Evolutionary conservation across 2,113 vertebrate species (phyloP), one percentile per base, ranked within the genome.

Genomic region (Atractosteus spatula): DNA sequence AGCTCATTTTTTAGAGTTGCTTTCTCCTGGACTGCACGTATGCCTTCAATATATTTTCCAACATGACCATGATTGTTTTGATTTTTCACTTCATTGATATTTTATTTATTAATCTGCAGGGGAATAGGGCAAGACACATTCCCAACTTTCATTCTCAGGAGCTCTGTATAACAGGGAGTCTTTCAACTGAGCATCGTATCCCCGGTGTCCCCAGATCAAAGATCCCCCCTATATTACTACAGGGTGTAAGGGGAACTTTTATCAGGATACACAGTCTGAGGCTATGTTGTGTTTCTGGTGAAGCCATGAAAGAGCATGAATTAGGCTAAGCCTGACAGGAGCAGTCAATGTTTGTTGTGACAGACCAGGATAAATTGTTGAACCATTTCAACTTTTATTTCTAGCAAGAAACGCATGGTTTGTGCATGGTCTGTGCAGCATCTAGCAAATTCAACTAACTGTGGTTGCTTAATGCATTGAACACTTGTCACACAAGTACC

Each of bases 21-120:
- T 41, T 68, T 51, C 69, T 41, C 42, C 65, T 68, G 12, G 76
- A 74, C 69, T 65, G 47, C 47, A 42, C 66, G 11, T 51, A n/a
- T 3, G 72, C 70, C 55, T 63, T 73, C 64, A 68, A 73, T 77
- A 71, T 41, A 72, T 70, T 56, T 78, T 59, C 54, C 75, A 45
- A 73, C 74, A 71, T 69, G 55, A 56, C 66, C 56, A 65, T 73
- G 81, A 83, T 87, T 83, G 85, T 87, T 70, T 83, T 72, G 72
- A 72, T 69, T 72, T 86, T 79, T 79, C 74, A 61, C 62, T 79
- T 80, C 81, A 78, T 86, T 83, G 74, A 87, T 90, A 87, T 85
- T 88, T 90, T 89, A 90, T 89, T 88, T 86, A 88, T 77, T 76
- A 82, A 84, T 80, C 72, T 85, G 84, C 76, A 81, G 71, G 77